These are phyloP conservation scores for Babylonia areolata DNA, from an alignment of 1,140 invertebrate genomes.

Conservation along the genomic window DNA sequence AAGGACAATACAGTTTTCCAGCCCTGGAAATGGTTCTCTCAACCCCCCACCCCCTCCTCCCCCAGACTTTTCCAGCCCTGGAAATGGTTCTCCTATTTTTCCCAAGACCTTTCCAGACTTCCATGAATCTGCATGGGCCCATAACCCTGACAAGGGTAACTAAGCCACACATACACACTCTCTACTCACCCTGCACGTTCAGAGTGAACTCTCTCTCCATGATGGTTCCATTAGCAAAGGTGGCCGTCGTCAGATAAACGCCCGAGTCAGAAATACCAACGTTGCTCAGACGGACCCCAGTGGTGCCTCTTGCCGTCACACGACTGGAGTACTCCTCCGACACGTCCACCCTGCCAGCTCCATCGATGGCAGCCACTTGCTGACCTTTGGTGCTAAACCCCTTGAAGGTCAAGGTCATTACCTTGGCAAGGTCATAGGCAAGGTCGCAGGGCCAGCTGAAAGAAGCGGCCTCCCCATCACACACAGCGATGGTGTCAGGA, in stretches of 20 bases:
- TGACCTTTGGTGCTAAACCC: not conserved
- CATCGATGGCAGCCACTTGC: not conserved
- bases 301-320: not conserved
- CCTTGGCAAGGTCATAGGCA: conserved; percentile 21
- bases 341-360: not conserved
- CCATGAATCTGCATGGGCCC: too few relatives aligned
- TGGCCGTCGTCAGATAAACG: not conserved
- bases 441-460: conserved; percentile 26
- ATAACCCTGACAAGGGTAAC: too few relatives aligned
- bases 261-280: not conserved
- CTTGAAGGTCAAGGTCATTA: not conserved
- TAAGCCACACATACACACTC: too few relatives aligned
- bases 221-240: conserved; percentile 1
- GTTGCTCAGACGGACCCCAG: not conserved
- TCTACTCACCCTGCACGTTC: not conserved
- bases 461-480: not conserved
- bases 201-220: not conserved
- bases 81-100: too few relatives aligned
- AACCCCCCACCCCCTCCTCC: too few relatives aligned
- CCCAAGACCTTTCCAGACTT: too few relatives aligned
- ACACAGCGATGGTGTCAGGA: not conserved
- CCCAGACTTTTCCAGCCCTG: too few relatives aligned
- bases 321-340: not conserved
- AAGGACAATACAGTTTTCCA: too few relatives aligned
- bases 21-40: too few relatives aligned